phyloP scores from a whole-genome alignment of 2,888 invertebrate species.

The Caenorhabditis panamensis region DNA sequence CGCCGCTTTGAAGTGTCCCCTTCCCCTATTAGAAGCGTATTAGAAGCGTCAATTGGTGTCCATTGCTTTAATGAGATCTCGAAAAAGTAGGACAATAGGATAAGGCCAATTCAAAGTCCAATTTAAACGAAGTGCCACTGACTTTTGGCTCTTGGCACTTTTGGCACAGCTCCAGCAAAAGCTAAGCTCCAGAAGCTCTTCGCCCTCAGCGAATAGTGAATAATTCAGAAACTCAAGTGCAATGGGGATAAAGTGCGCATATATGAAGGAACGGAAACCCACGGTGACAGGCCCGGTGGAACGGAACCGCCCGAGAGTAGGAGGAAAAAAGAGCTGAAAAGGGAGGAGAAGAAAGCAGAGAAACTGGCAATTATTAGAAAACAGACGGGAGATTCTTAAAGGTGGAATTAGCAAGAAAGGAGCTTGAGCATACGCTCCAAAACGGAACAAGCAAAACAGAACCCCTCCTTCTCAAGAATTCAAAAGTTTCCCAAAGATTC shows the following conservation, averaged over 20 bases:
- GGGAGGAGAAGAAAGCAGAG: neutral
- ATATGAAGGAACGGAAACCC: neutral
- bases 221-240: constrained; percentile 47
- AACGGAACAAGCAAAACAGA: neutral
- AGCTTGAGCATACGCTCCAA: neutral
- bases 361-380: neutral
- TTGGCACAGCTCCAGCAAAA: no score
- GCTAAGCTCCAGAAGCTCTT: constrained; percentile 1
- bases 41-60: constrained; percentile 29
- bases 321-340: neutral
- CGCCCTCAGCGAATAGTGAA: constrained; percentile 13
- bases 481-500: neutral
- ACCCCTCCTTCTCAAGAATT: neutral
- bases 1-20: constrained; percentile 13
- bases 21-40: constrained; percentile 25
- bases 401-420: neutral
- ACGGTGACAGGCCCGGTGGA: constrained; percentile 9
- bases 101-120: neutral
- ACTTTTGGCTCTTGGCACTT: neutral
- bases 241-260: neutral
- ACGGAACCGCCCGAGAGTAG: neutral
- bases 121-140: no score
- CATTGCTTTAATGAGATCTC: constrained; percentile 44
- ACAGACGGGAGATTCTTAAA: neutral
- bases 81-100: neutral